These are phyloP conservation scores for Lepisosteus oculatus DNA, from an alignment of 2,113 vertebrate genomes.

Conservation along the genomic window DNA sequence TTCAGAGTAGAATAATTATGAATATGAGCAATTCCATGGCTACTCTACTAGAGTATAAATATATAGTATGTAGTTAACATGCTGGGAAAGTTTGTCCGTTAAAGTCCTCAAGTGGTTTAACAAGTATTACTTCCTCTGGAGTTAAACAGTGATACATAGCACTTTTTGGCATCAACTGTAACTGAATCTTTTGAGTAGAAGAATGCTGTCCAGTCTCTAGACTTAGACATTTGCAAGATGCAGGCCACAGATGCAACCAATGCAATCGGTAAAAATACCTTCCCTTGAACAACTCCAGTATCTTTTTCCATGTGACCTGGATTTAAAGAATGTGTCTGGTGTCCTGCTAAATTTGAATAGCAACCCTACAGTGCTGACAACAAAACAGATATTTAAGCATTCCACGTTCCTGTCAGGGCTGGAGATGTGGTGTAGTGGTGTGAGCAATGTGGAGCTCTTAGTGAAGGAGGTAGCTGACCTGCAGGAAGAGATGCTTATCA, in stretches of 20 bases:
- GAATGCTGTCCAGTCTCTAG: neutral
- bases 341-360: neutral
- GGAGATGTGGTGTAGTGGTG: constrained; percentile 14
- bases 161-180: constrained; percentile 6
- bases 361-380: neutral
- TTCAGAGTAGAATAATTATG: neutral
- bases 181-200: neutral
- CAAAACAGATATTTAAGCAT: constrained; percentile 27
- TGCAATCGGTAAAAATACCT: neutral
- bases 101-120: neutral
- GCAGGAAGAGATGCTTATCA: constrained; percentile 36
- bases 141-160: neutral
- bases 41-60: neutral
- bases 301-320: neutral
- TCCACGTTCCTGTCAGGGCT: constrained; percentile 28
- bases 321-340: neutral
- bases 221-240: neutral
- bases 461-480: too few species aligned
- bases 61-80: neutral
- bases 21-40: neutral
- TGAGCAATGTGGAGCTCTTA: too few species aligned
- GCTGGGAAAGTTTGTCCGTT: neutral
- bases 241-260: neutral
- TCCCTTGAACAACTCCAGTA: neutral
- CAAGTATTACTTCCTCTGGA: constrained; percentile 1